These are phyloP conservation scores for Myopa testacea DNA, from an alignment of 2,888 invertebrate species.

Conservation along the genomic window DNA sequence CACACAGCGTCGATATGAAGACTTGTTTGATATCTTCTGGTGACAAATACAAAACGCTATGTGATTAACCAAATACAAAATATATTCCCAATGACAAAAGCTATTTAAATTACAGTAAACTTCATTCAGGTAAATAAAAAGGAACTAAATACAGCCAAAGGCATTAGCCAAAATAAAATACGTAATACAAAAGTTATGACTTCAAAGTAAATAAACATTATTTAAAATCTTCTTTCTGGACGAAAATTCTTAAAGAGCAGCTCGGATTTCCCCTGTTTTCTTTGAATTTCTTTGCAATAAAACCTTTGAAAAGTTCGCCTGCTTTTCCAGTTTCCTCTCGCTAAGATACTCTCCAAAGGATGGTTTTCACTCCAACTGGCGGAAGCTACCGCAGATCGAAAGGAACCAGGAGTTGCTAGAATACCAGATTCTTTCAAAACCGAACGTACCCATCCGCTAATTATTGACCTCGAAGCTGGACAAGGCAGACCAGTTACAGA, in stretches of 20 bases:
- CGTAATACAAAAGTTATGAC: not conserved
- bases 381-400: not conserved
- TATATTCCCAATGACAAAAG: not conserved
- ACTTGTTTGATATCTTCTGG: constrained; percentile 39
- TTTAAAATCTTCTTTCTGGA: constrained; percentile 8
- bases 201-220: not conserved
- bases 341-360: no score
- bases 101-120: no score
- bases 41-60: constrained; percentile 42
- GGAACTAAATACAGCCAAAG: no score
- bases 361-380: not conserved
- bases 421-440: no score
- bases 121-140: no score
- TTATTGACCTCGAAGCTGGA: constrained; percentile 35
- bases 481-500: not conserved
- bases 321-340: no score
- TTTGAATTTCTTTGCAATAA: not conserved
- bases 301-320: no score
- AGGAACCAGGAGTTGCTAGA: no score
- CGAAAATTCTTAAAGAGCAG: constrained; percentile 2
- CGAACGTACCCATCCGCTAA: constrained; percentile 32
- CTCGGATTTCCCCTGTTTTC: constrained; percentile 16
- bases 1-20: no score
- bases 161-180: no score
- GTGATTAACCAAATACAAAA: constrained; percentile 33